Percentiles rank a stretch among this genome's conserved stretches.
phyloP scores from a whole-genome alignment of 2,888 invertebrate species.

The Amblyjoppa proteus region DNA sequence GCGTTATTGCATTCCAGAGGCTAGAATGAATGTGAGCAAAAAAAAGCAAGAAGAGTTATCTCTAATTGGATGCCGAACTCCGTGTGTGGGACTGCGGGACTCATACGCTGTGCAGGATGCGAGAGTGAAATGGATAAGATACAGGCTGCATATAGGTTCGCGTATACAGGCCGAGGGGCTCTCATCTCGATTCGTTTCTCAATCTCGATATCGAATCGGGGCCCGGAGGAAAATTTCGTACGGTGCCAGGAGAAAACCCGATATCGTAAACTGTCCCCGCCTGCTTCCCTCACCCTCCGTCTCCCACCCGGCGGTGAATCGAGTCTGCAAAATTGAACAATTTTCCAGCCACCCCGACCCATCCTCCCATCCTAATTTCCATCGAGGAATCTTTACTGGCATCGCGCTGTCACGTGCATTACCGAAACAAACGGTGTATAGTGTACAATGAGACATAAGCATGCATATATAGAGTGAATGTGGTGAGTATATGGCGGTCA shows the following conservation, averaged over 20 bases:
- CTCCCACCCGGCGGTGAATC: constrained; percentile 27
- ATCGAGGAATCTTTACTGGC: constrained; percentile 62
- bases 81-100: constrained; percentile 1
- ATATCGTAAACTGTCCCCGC: constrained; percentile 65
- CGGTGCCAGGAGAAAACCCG: constrained; percentile 66
- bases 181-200: constrained; percentile 67
- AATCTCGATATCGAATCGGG: constrained; percentile 67
- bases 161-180: constrained; percentile 39
- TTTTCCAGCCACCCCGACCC: constrained; percentile 41
- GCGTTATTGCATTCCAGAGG: constrained; percentile 8
- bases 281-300: constrained; percentile 21
- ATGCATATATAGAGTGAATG: not conserved
- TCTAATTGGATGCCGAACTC: constrained; percentile 32
- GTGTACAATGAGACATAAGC: constrained; percentile 22
- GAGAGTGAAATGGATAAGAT: constrained; percentile 50
- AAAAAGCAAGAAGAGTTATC: constrained; percentile 20
- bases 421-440: constrained; percentile 39
- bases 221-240: constrained; percentile 65
- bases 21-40: constrained; percentile 10
- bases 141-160: constrained; percentile 33
- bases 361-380: constrained; percentile 63
- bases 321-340: constrained; percentile 68
- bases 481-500: no score
- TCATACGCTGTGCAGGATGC: constrained; percentile 22
- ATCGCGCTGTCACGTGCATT: constrained; percentile 24